phyloP scores from a whole-genome alignment of 2,113 vertebrate genomes.

The Tympanuchus pallidicinctus region DNA sequence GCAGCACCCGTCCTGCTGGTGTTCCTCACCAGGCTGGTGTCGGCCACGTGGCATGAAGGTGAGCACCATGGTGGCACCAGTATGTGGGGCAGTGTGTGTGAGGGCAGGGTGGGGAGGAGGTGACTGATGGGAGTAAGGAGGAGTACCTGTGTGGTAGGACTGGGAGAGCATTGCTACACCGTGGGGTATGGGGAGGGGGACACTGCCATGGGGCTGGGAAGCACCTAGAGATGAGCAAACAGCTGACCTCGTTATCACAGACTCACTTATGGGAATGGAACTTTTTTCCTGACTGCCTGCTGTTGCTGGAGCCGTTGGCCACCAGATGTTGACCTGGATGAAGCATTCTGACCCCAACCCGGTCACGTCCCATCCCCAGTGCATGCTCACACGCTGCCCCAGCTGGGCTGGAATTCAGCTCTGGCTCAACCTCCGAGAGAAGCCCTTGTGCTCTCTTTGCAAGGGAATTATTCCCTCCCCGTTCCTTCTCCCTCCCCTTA shows the following conservation, averaged over 20 bases:
- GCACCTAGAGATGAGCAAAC: slow-evolving; percentile 51
- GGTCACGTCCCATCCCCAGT: neutral
- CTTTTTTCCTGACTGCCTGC: slow-evolving; percentile 44
- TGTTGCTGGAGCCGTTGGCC: slow-evolving; percentile 37
- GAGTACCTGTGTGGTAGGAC: fast-evolving
- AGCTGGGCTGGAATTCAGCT: neutral
- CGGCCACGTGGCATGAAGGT: slow-evolving; percentile 79
- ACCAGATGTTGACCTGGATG: slow-evolving; percentile 52
- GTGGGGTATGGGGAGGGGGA: neutral
- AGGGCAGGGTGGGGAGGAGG: neutral
- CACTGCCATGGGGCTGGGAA: slow-evolving; percentile 12
- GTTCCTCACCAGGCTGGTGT: slow-evolving; percentile 65
- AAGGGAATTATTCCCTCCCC: fast-evolving
- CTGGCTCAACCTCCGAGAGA: neutral
- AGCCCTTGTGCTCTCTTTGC: neutral
- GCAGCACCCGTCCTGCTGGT: slow-evolving; percentile 65
- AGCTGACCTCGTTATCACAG: neutral
- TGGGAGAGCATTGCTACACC: neutral
- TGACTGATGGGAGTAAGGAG: neutral
- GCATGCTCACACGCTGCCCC: neutral
- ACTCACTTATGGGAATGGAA: neutral
- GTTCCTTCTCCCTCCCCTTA: neutral
- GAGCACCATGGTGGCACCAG: neutral
- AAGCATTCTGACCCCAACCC: neutral
- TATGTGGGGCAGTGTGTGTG: fast-evolving